A percentile compares a stretch with the other conserved stretches of the same genome.
These are phyloP conservation scores for Caprella mutica DNA, from an alignment of 2,888 invertebrate genomes.

Conservation along the genomic window DNA sequence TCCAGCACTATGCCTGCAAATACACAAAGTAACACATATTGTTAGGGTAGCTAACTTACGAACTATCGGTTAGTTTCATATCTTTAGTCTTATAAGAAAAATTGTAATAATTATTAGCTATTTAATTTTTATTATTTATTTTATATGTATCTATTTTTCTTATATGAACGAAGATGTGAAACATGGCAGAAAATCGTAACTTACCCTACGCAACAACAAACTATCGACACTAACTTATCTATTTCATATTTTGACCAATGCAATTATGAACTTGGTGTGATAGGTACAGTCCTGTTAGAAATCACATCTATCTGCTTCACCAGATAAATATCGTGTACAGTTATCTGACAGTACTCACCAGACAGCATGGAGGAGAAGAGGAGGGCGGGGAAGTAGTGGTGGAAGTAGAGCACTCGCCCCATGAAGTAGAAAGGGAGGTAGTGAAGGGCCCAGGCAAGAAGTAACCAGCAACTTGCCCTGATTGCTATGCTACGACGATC, in stretches of 20 bases:
- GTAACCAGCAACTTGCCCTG: slow-evolving; percentile 40
- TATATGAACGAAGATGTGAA: not conserved
- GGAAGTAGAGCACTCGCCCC: slow-evolving; percentile 45
- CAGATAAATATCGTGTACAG: too few species aligned
- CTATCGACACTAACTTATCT: too few species aligned
- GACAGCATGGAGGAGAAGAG: slow-evolving; percentile 43
- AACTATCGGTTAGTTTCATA: not conserved
- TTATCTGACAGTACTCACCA: slow-evolving; percentile 37
- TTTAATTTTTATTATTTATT: not conserved
- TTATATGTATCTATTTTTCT: not conserved
- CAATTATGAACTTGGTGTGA: too few species aligned
- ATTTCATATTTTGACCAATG: too few species aligned
- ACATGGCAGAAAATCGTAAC: not conserved
- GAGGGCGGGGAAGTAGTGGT: slow-evolving; percentile 45
- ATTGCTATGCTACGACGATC: slow-evolving; percentile 32
- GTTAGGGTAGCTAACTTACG: too few species aligned
- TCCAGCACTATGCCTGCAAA: slow-evolving; percentile 39
- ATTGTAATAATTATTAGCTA: not conserved
- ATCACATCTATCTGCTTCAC: too few species aligned
- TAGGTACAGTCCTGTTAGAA: too few species aligned
- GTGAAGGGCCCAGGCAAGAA: slow-evolving; percentile 43
- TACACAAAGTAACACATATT: too few species aligned
- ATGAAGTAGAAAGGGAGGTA: slow-evolving; percentile 45
- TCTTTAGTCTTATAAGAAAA: not conserved
- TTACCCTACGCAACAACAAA: too few species aligned